Evolutionary conservation across 1,140 invertebrate genomes (phyloP).

Genomic region (Halesus radiatus): DNA sequence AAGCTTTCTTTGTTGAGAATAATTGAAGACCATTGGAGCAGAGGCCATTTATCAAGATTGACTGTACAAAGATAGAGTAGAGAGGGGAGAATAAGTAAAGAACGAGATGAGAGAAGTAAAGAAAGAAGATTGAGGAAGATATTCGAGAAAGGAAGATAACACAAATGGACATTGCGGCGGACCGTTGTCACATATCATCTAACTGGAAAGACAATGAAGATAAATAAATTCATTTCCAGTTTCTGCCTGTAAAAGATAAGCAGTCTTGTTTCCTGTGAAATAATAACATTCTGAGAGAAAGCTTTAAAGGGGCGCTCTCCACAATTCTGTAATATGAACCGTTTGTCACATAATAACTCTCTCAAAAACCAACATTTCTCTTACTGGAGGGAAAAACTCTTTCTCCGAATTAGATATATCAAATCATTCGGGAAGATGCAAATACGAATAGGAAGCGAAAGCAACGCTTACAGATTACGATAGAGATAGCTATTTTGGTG

Average conservation of each 20-base stretch:
- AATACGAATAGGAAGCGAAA: no score
- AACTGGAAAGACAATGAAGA: conserved; percentile 2
- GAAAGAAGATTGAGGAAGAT: background rate
- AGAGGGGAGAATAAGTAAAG: background rate
- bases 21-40: conserved; percentile 35
- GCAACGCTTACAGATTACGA: no score
- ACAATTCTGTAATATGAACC: no score
- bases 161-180: conserved; percentile 41
- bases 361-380: no score
- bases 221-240: conserved; percentile 27
- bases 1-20: conserved; percentile 42
- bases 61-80: conserved; percentile 40
- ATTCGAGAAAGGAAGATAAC: conserved; percentile 22
- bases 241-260: background rate
- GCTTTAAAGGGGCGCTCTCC: no score
- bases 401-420: no score
- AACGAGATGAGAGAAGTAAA: background rate
- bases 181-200: conserved; percentile 40
- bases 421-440: no score
- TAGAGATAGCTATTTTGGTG: no score
- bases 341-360: no score
- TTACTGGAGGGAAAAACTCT: no score
- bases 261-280: background rate
- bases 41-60: conserved; percentile 45
- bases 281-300: no score